These are phyloP conservation scores for Pandion haliaetus DNA, from an alignment of 2,113 vertebrate genomes.

Conservation along the genomic window DNA sequence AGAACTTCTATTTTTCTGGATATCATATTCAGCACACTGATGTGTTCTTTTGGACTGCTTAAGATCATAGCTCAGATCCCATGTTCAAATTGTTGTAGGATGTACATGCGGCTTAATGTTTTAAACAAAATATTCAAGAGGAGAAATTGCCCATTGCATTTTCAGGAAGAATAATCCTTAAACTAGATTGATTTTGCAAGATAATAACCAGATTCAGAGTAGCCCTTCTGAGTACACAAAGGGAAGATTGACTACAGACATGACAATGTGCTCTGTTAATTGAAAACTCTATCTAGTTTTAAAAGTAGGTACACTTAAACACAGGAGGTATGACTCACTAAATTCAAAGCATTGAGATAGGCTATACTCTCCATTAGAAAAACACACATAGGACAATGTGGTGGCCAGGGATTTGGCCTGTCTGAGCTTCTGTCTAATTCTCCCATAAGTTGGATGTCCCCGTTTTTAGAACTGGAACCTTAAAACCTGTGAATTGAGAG, in stretches of 20 bases:
- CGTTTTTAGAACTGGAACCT: background rate
- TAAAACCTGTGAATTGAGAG: background rate
- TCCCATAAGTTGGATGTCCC: background rate
- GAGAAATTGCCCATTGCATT: background rate
- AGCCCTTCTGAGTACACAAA: background rate
- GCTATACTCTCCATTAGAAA: background rate
- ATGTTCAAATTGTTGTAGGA: slow-evolving; percentile 23
- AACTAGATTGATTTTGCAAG: background rate
- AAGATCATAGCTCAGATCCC: slow-evolving; percentile 38
- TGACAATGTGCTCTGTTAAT: background rate
- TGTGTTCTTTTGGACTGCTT: slow-evolving; percentile 22
- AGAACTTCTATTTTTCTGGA: slow-evolving; percentile 41
- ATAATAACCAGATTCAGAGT: background rate
- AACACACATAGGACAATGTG: background rate
- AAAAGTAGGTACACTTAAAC: background rate
- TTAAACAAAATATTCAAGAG: background rate
- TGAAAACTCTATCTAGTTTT: background rate
- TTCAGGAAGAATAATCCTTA: background rate
- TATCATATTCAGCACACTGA: slow-evolving; percentile 32
- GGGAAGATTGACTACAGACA: background rate
- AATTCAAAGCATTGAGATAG: background rate
- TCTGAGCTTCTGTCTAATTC: background rate
- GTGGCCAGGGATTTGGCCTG: background rate
- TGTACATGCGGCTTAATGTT: background rate
- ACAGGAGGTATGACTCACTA: background rate